Evolutionary conservation across 2,113 vertebrate genomes (phyloP).

Genomic region (Scatophagus argus): DNA sequence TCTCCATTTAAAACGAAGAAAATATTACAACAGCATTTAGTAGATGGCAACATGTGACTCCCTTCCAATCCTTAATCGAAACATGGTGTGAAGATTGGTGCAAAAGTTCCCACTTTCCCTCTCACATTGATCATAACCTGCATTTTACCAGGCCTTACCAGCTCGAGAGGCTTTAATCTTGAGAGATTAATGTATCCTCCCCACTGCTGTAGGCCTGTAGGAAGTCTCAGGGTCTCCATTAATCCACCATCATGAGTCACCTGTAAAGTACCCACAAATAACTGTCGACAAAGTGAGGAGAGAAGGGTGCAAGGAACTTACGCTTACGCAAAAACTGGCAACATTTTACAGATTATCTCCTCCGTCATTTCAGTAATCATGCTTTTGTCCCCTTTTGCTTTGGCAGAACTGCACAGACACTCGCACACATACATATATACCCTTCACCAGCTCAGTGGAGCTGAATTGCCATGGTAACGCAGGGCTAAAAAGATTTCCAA

Average conservation of each 20-base stretch:
- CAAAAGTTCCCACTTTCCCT: slow-evolving; percentile 4
- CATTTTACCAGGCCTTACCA: slow-evolving; percentile 26
- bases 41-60: not conserved
- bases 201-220: slow-evolving; percentile 22
- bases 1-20: too few relatives aligned
- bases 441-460: slow-evolving; percentile 41
- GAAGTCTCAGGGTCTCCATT: slow-evolving; percentile 43
- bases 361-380: slow-evolving; percentile 52
- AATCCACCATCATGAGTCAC: slow-evolving; percentile 55
- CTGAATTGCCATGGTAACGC: slow-evolving; percentile 76
- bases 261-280: slow-evolving; percentile 50
- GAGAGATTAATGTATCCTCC: slow-evolving; percentile 46
- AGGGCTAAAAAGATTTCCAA: slow-evolving; percentile 64
- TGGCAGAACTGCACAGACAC: slow-evolving; percentile 44
- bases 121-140: slow-evolving; percentile 3
- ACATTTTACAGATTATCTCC: slow-evolving; percentile 52
- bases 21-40: not conserved
- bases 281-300: slow-evolving; percentile 14
- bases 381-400: slow-evolving; percentile 45
- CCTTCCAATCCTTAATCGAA: not conserved
- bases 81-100: not conserved
- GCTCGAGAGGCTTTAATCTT: slow-evolving; percentile 40
- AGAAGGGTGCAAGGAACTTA: slow-evolving; percentile 17
- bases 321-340: not conserved
- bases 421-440: slow-evolving; percentile 36